Percentiles rank a stretch among this genome's conserved stretches.
These are phyloP conservation scores for Crossocerus cetratus DNA, from an alignment of 2,888 invertebrate genomes.

Conservation along the genomic window DNA sequence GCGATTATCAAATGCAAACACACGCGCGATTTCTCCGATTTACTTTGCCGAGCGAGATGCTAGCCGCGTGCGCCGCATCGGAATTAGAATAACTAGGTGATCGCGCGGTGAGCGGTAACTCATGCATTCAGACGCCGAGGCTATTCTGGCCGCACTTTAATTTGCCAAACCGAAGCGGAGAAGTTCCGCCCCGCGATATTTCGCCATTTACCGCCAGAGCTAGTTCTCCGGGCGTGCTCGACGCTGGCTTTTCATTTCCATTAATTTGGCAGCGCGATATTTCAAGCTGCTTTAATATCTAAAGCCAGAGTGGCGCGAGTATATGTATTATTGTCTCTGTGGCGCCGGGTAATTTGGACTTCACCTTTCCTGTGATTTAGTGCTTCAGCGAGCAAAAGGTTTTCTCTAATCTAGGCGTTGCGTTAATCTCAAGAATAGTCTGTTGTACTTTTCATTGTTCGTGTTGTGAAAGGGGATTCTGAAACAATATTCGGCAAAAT, in stretches of 20 bases:
- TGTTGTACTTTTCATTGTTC: too few species aligned
- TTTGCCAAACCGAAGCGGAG: neutral
- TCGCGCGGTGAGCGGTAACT: too few species aligned
- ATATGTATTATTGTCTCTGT: conserved; percentile 44
- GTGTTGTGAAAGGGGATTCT: too few species aligned
- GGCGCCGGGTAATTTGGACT: conserved; percentile 28
- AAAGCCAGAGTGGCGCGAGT: conserved; percentile 30
- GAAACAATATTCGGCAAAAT: too few species aligned
- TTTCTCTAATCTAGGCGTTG: too few species aligned
- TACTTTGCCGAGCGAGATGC: too few species aligned
- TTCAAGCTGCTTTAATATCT: conserved; percentile 47
- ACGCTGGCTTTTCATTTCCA: conserved; percentile 29
- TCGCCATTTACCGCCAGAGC: neutral
- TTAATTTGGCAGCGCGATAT: conserved; percentile 37
- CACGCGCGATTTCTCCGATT: too few species aligned
- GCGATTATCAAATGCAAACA: too few species aligned
- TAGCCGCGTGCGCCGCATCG: too few species aligned
- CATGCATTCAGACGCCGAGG: conserved; percentile 27
- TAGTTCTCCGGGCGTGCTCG: neutral
- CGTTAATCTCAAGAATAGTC: too few species aligned
- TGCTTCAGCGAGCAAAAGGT: too few species aligned
- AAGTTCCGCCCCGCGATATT: neutral
- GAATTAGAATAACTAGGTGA: too few species aligned
- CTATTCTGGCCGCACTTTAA: conserved; percentile 1
- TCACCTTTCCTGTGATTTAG: neutral